Percentiles rank a stretch among this genome's conserved stretches.
Evolutionary conservation across 2,113 vertebrate species (phyloP).

Genomic region (Bungarus multicinctus): DNA sequence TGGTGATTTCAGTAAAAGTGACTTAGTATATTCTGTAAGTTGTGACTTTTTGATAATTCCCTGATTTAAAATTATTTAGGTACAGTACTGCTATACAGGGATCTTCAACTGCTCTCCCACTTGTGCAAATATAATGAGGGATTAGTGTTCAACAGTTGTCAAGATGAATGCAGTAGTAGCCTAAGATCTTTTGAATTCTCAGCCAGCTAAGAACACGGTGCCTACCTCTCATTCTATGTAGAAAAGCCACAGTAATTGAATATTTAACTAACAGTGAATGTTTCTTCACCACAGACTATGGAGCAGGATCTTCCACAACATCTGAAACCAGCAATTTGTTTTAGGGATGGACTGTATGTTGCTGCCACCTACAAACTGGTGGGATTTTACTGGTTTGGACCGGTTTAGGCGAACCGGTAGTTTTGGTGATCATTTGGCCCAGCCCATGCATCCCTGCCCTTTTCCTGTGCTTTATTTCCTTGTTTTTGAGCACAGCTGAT

Average conservation of each 20-base stretch:
- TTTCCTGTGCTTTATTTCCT: no score
- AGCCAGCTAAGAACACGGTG: not conserved
- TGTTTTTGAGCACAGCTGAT: no score
- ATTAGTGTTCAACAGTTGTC: not conserved
- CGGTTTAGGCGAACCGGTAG: no score
- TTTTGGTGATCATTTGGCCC: no score
- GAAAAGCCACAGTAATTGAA: not conserved
- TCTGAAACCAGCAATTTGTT: not conserved
- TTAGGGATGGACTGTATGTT: not conserved
- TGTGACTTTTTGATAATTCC: not conserved
- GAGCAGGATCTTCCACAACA: not conserved
- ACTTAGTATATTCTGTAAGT: not conserved
- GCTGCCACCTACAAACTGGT: not conserved
- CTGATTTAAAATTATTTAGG: not conserved
- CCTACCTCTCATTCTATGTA: not conserved
- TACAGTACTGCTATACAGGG: not conserved
- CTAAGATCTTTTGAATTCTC: not conserved
- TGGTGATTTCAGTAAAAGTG: not conserved
- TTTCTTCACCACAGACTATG: not conserved
- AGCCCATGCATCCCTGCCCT: no score
- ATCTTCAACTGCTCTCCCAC: not conserved
- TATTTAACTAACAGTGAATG: not conserved
- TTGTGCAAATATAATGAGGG: not conserved
- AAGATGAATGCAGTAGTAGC: not conserved
- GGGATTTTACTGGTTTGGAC: no score